Percentiles rank a stretch among this genome's conserved stretches.
Conservation (phyloP, 2,797 vertebrate genomes). For the Ara ararauna region DNA sequence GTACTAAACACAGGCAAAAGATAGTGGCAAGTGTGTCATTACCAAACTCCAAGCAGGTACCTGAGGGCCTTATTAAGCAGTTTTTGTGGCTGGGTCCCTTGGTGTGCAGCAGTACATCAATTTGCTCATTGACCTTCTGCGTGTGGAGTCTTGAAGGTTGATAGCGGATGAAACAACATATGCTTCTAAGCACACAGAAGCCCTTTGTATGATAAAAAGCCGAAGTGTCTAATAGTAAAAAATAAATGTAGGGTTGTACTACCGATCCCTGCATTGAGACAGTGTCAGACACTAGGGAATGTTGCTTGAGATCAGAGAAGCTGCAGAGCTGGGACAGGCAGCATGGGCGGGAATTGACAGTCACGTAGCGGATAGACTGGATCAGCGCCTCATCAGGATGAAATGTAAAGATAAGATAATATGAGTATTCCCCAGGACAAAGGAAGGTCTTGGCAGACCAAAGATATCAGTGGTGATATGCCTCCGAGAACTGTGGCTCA, state of each 20-base stretch:
- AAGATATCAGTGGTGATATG: not conserved
- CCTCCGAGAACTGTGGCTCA: not conserved
- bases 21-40: not conserved
- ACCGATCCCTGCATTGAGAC: not conserved
- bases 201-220: not conserved
- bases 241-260: not conserved
- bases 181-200: not conserved
- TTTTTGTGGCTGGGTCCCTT: not conserved
- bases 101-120: not conserved
- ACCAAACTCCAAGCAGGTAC: not conserved
- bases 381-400: not conserved
- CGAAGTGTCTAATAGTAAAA: not conserved
- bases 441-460: not conserved
- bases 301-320: not conserved
- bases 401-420: not conserved
- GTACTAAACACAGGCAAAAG: not conserved
- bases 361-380: not conserved
- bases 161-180: fast-evolving
- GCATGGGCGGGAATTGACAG: not conserved
- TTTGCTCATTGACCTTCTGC: not conserved
- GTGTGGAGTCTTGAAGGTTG: not conserved
- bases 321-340: not conserved
- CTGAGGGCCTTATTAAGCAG: not conserved
- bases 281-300: not conserved
- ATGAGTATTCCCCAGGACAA: not conserved